Conservation (phyloP, 2,888 invertebrate species). For the Tillus elongatus region DNA sequence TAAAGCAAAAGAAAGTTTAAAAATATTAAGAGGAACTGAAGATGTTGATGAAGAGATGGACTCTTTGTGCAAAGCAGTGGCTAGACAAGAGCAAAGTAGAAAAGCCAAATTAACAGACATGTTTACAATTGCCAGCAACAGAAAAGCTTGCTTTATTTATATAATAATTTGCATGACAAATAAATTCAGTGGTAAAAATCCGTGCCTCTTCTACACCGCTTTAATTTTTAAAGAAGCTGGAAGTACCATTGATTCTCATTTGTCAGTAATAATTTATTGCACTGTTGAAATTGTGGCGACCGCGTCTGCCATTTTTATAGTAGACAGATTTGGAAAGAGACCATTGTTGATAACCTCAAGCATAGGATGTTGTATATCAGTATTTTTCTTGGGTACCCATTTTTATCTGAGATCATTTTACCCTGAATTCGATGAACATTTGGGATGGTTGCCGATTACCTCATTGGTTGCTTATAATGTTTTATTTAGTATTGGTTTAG, state of each 20-base stretch:
- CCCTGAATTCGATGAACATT: conserved; percentile 28
- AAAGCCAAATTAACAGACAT: conserved; percentile 45
- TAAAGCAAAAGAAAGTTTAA: conserved; percentile 46
- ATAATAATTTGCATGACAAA: conserved; percentile 51
- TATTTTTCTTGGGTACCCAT: conserved; percentile 39
- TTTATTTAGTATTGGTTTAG: conserved; percentile 45
- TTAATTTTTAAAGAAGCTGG: conserved; percentile 49
- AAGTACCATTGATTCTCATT: conserved; percentile 43
- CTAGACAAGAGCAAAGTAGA: conserved; percentile 37
- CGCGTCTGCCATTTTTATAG: conserved; percentile 47
- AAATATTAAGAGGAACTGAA: conserved; percentile 48
- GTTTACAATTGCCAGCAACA: conserved; percentile 47
- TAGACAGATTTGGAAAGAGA: conserved; percentile 57
- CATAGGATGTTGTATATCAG: conserved; percentile 38
- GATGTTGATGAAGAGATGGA: conserved; percentile 45
- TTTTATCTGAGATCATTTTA: conserved; percentile 37
- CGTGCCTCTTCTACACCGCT: conserved; percentile 53
- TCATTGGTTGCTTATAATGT: conserved; percentile 45
- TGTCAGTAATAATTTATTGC: conserved; percentile 51
- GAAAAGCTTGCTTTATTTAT: conserved; percentile 53
- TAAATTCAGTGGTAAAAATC: conserved; percentile 57
- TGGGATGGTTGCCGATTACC: conserved; percentile 44
- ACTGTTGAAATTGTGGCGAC: conserved; percentile 51
- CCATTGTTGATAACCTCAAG: conserved; percentile 51
- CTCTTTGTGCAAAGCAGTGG: conserved; percentile 31